Evolutionary conservation across 2,113 vertebrate species (phyloP).

Genomic region (Anguilla japonica): DNA sequence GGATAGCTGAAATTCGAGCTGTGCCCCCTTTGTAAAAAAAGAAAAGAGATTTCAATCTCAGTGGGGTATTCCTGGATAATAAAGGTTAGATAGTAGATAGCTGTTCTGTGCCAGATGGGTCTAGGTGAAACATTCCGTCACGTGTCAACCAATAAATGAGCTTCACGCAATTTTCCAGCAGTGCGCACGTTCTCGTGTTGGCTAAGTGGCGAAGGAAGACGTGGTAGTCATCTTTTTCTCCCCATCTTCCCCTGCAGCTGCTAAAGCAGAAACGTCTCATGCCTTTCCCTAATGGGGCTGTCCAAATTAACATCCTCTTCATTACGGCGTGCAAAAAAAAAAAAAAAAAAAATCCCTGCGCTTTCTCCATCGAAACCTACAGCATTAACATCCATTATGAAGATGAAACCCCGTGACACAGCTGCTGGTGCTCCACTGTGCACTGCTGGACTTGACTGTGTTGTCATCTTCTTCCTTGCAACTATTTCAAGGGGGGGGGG

Average conservation of each 20-base stretch:
- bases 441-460: background rate
- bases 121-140: constrained; percentile 30
- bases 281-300: background rate
- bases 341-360: background rate
- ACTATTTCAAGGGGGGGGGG: background rate
- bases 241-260: constrained; percentile 6
- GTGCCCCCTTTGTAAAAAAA: too few species aligned
- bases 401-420: background rate
- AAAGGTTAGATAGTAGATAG: background rate
- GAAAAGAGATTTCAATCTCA: too few species aligned
- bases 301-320: background rate
- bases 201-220: background rate
- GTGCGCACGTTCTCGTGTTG: background rate
- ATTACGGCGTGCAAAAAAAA: background rate
- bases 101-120: background rate
- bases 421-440: background rate
- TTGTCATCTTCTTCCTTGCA: background rate
- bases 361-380: background rate
- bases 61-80: too few species aligned
- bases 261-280: background rate
- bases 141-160: constrained; percentile 22
- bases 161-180: constrained; percentile 14
- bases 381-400: background rate
- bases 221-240: constrained; percentile 33
- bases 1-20: too few species aligned